Conservation (phyloP, 2,888 invertebrate genomes). For the Marronus borbonicus region DNA sequence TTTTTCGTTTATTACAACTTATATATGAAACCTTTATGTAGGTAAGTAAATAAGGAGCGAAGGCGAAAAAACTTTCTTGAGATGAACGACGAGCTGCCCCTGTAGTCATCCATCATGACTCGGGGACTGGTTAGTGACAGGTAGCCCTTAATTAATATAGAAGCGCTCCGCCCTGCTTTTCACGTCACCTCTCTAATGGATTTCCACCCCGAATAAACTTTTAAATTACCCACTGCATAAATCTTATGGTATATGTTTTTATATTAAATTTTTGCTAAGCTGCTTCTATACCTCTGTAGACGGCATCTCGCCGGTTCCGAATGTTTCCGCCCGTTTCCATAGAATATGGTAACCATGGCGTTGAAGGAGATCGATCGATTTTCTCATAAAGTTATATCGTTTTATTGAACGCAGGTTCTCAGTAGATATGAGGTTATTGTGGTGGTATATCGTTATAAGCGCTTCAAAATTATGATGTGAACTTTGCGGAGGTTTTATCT, state of each 20-base stretch:
- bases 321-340: conserved; percentile 9
- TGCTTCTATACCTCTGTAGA: neutral
- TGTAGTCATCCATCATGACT: conserved; percentile 68
- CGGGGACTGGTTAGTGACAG: conserved; percentile 68
- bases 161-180: conserved; percentile 68
- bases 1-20: neutral
- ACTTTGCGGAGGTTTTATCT: neutral
- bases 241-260: conserved; percentile 62
- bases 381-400: conserved; percentile 11
- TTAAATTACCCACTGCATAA: conserved; percentile 67
- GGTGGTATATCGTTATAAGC: neutral
- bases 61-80: conserved; percentile 54
- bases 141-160: conserved; percentile 70
- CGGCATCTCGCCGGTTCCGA: conserved; percentile 18
- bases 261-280: conserved; percentile 51
- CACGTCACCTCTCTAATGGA: conserved; percentile 69
- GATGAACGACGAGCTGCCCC: conserved; percentile 62
- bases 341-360: conserved; percentile 6
- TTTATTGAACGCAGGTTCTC: neutral
- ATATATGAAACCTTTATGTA: neutral
- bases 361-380: conserved; percentile 15
- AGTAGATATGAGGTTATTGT: neutral
- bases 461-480: neutral
- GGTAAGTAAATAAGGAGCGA: conserved; percentile 8
- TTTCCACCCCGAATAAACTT: conserved; percentile 68